phyloP scores from a whole-genome alignment of 2,113 vertebrate species.

The Talpa occidentalis region DNA sequence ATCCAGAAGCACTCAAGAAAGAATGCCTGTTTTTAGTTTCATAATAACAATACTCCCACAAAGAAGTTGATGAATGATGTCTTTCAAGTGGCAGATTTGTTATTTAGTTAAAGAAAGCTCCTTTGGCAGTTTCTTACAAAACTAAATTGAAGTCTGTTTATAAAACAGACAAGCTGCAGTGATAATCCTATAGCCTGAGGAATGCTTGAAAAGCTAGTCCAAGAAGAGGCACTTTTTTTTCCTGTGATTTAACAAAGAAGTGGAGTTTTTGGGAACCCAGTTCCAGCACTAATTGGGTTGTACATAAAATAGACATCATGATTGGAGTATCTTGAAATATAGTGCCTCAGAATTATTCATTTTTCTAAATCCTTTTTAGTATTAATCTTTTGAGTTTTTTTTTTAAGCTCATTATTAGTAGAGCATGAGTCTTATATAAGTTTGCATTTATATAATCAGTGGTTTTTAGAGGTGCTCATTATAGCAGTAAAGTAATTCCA shows the following conservation, averaged over 20 bases:
- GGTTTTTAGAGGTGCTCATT: not conserved
- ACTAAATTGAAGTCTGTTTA: constrained; percentile 77
- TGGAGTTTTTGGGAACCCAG: constrained; percentile 20
- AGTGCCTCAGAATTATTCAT: constrained; percentile 23
- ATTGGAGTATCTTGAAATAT: constrained; percentile 9
- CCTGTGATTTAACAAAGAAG: constrained; percentile 56
- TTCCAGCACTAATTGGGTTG: constrained; percentile 54
- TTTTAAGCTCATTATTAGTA: not conserved
- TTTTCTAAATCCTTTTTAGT: constrained; percentile 49
- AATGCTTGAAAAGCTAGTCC: constrained; percentile 59
- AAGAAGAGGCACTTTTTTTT: constrained; percentile 35
- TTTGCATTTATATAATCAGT: not conserved
- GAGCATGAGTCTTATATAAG: constrained; percentile 15
- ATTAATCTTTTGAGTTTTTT: not conserved
- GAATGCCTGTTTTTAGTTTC: constrained; percentile 77
- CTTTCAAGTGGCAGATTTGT: constrained; percentile 80
- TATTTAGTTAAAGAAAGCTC: constrained; percentile 75
- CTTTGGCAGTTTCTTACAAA: constrained; percentile 77
- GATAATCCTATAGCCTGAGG: constrained; percentile 63
- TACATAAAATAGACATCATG: not conserved
- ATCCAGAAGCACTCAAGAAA: constrained; percentile 78
- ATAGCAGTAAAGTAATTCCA: not conserved
- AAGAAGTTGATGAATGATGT: constrained; percentile 78
- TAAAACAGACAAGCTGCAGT: constrained; percentile 58
- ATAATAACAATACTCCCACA: constrained; percentile 65